Conservation (phyloP, 2,113 vertebrate genomes). For the Hyperoodon ampullatus region DNA sequence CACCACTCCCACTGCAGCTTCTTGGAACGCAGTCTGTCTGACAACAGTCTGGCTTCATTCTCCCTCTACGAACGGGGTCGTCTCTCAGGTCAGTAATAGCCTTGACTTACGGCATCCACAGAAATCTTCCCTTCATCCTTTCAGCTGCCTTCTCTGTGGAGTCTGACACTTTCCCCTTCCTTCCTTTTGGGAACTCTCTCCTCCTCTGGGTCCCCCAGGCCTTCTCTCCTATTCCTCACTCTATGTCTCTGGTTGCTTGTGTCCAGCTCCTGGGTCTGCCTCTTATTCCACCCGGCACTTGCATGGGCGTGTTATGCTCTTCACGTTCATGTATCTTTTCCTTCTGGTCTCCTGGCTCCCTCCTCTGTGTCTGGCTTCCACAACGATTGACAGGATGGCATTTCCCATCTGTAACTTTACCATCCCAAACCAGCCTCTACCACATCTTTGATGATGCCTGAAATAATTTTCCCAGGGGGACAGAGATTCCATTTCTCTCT, state of each 20-base stretch:
- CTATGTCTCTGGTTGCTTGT: neutral
- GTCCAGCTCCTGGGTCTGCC: neutral
- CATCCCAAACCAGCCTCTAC: neutral
- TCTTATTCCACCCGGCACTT: neutral
- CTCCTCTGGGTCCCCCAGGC: neutral
- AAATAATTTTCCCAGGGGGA: neutral
- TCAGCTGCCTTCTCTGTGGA: neutral
- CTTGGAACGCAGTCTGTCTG: neutral
- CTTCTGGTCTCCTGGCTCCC: neutral
- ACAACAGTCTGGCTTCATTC: neutral
- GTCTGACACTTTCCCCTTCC: neutral
- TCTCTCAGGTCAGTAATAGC: neutral
- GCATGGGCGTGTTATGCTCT: neutral
- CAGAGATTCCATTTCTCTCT: neutral
- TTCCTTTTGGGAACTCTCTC: neutral
- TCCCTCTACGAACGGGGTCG: neutral
- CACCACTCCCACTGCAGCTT: neutral
- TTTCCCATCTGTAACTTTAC: neutral
- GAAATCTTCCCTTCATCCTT: neutral
- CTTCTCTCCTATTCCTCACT: neutral
- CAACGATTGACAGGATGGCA: neutral
- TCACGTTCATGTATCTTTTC: neutral
- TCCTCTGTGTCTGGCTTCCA: neutral
- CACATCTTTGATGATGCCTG: neutral
- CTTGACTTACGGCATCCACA: neutral